Evolutionary conservation across 2,113 vertebrate species (phyloP).

Genomic region (Aptenodytes forsteri): DNA sequence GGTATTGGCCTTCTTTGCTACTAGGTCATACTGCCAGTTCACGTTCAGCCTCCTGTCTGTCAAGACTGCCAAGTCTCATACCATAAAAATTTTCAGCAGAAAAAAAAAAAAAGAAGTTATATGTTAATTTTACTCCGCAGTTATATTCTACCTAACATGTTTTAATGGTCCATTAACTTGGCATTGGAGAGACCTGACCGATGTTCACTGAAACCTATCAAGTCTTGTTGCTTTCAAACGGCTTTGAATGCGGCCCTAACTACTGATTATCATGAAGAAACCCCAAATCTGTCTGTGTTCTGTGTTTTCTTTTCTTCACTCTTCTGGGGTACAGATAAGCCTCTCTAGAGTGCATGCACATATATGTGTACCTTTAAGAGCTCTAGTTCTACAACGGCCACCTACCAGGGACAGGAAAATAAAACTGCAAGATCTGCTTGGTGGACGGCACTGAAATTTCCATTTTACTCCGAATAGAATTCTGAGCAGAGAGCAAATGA

Average conservation of each 20-base stretch:
- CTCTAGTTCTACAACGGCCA: not conserved
- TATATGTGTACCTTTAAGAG: not conserved
- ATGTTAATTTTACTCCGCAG: not conserved
- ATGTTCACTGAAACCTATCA: not conserved
- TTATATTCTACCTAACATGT: not conserved
- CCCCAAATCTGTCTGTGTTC: not conserved
- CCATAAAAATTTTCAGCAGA: not conserved
- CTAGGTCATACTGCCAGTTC: not conserved
- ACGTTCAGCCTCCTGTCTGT: not conserved
- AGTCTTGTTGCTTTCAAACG: not conserved
- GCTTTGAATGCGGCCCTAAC: not conserved
- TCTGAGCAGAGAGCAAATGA: not conserved
- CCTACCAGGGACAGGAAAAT: not conserved
- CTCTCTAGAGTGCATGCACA: not conserved
- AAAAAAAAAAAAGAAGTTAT: not conserved
- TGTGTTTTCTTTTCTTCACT: not conserved
- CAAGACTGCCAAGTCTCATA: not conserved
- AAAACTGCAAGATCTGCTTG: not conserved
- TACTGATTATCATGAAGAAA: not conserved
- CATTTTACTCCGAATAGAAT: not conserved
- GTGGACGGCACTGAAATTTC: not conserved
- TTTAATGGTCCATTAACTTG: not conserved
- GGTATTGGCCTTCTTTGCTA: not conserved
- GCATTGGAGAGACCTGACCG: not conserved
- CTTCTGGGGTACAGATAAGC: not conserved